Evolutionary conservation across 2,113 vertebrate genomes (phyloP).

Genomic region (Ginglymostoma cirratum): DNA sequence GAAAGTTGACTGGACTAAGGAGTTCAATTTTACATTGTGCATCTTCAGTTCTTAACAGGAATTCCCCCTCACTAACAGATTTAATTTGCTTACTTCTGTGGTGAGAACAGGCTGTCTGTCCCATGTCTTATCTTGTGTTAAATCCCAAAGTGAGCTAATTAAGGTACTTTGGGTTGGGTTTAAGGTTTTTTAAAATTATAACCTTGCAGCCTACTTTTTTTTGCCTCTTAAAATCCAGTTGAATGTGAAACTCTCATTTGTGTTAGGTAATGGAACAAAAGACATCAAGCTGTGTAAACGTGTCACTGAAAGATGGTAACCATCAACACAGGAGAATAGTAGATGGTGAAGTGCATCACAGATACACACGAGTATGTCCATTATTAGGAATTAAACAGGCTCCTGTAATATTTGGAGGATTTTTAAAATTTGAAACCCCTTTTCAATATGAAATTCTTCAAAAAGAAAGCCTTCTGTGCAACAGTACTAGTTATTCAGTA

Average conservation of each 20-base stretch:
- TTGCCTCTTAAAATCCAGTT: not conserved
- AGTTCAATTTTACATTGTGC: too few relatives aligned
- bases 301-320: not conserved
- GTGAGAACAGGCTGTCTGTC: not conserved
- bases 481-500: not conserved
- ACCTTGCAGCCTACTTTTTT: not conserved
- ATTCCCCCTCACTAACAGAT: too few relatives aligned
- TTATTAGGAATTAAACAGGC: not conserved
- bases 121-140: not conserved
- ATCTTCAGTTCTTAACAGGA: too few relatives aligned
- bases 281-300: too few relatives aligned
- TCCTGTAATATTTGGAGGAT: not conserved
- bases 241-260: not conserved
- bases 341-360: not conserved
- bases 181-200: not conserved
- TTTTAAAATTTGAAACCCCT: not conserved
- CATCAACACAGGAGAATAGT: not conserved
- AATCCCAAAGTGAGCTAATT: not conserved
- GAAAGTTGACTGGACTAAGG: not conserved
- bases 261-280: not conserved
- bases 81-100: not conserved
- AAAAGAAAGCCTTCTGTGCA: not conserved
- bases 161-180: not conserved
- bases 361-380: not conserved
- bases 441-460: not conserved